Base-by-base conservation (phyloP, 2,797 vertebrate genomes). In the Valencia hispanica region DNA sequence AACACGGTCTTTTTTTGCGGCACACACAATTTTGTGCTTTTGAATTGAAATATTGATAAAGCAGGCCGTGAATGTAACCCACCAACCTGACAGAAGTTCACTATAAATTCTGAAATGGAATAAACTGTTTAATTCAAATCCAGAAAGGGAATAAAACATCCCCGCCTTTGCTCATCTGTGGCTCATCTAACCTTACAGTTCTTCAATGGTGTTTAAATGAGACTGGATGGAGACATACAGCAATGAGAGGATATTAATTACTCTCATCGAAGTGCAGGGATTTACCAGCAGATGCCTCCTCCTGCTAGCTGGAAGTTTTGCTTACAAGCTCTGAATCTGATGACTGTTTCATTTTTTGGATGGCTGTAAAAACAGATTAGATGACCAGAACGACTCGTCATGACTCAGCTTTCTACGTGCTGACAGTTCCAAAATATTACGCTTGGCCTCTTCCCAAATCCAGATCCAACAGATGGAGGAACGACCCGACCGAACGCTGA, bases 401-500 rank as follows among this genome's bases (percentile, higher is more conserved):
- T 81, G 85, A 89, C 77, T 89, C 81, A 63, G 88, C 89, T 51
- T n/a, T 76, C 50, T 59, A 63, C 48, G 48, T 22, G 27, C 74
- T 47, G 79, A 87, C 82, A 68, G 70, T 30, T 71, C 69, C 70
- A 72, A 84, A 84, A 88, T 75, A 82, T 84, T 69, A 68, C 53
- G 12, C 41, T 73, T 78, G 80, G 89, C 82, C 55, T 75, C 45
- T 68, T 57, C 76, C 84, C 74, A 71, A 77, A 79, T n/a, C 17
- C 20, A 55, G 14, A 72, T 78, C 79, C 30, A 69, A 80, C 84
- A 89, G 86, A 84, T 70, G 85, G 85, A 76, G 70, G 68, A 27
- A 25, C 10, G 68, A 82, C 78, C 87, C 1, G 70, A 80, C 75
- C 70, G 1, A 0, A 61, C 57, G 10, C 6, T 0, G n/a, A 41